These are phyloP conservation scores for Scophthalmus maximus DNA, from an alignment of 2,113 vertebrate genomes.

Conservation along the genomic window DNA sequence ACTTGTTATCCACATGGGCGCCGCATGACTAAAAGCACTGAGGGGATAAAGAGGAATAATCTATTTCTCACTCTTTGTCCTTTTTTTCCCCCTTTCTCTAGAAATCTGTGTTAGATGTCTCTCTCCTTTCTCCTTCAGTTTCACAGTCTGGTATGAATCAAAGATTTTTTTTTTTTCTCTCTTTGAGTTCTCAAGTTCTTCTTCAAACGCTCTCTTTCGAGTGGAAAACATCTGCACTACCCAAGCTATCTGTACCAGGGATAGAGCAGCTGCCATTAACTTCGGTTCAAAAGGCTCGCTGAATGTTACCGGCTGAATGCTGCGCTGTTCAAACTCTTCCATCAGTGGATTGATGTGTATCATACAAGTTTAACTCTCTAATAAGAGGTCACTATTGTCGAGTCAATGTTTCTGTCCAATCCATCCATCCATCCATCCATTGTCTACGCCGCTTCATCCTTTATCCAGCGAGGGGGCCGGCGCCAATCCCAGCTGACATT, in stretches of 20 bases:
- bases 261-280: too few relatives aligned
- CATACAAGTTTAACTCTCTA: too few relatives aligned
- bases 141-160: neutral
- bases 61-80: slow-evolving; percentile 6
- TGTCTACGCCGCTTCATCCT: too few relatives aligned
- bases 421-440: too few relatives aligned
- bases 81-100: neutral
- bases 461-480: too few relatives aligned
- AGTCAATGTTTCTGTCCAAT: neutral
- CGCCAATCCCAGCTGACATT: too few relatives aligned
- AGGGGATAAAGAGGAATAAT: slow-evolving; percentile 27
- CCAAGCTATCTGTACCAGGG: too few relatives aligned
- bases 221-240: too few relatives aligned
- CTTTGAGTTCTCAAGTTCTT: neutral
- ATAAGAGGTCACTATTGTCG: neutral
- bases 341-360: too few relatives aligned
- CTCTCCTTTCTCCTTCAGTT: neutral
- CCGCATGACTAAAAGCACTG: slow-evolving; percentile 35
- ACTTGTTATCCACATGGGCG: slow-evolving; percentile 32
- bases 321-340: too few relatives aligned
- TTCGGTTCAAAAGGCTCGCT: too few relatives aligned
- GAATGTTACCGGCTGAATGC: too few relatives aligned
- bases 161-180: neutral
- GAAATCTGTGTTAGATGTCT: neutral
- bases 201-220: neutral